Evolutionary conservation across 2,888 invertebrate genomes (phyloP), one percentile per base, ranked within the genome.

Genomic region (Agrenia bidenticulata): DNA sequence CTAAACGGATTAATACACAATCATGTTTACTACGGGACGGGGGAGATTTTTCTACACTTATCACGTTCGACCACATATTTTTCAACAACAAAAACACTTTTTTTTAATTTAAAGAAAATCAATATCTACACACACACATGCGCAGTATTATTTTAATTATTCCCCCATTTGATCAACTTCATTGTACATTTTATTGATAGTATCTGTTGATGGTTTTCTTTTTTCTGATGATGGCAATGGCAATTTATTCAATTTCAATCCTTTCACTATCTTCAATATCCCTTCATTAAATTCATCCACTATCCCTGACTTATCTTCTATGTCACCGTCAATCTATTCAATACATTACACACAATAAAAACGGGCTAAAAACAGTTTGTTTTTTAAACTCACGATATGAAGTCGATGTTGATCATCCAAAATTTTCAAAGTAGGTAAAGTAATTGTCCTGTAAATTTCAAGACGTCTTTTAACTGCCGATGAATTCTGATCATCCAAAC

Each of bases 381-480:
- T n/a, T n/a, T n/a, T n/a, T n/a, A 39, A 39, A 83, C 89, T 86
- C 81, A 93, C 93, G 78, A 94, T 93, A 69, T 88, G 88, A 54
- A 95, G 84, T 56, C 94, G 85, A 77, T 87, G 89, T 71, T 88
- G 87, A 76, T 87, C 88, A 78, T 94, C 94, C 80, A 94, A 81
- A 1, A 84, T 84, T 81, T 92, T 93, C 63, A 95, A 83, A 90
- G 94, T 91, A 1, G 94, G 94, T 75, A 95, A 82, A 1, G 92
- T 90, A 63, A 89, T 86, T 77, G 92, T 91, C 0, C 94, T 85
- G 82, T 95, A 95, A 67, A 92, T 85, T 79, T 92, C 92, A 58
- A 95, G 82, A 27, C 94, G 84, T 63, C 89, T 84, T 45, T 91
- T 83, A 80, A 94, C 92, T 0, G 93, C 91, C 9, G 90, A 89